Base-by-base conservation (phyloP, 23 tunicate species). In the Phallusia fumigata region DNA sequence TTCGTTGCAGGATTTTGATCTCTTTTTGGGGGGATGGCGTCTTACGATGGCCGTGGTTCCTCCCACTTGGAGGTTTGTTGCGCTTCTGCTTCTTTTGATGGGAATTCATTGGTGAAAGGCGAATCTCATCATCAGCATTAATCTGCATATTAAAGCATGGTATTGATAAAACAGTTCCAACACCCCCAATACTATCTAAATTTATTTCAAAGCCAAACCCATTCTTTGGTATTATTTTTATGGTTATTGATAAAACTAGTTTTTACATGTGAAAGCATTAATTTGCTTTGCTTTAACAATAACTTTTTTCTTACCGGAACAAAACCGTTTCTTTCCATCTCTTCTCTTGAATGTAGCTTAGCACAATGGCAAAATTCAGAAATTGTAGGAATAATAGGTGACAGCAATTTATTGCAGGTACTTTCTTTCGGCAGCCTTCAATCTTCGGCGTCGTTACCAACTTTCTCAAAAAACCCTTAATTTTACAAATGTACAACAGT, bases 1-100 rank as follows among this genome's bases (percentile, higher is more conserved):
- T 34, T 76, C 76, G 52, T 74, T 32, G 75, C 58, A 76, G 76
- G 52, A 76, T 76, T 76, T 84, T 84, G 53, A 35, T n/a, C 51
- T 84, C 87, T 28, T 76, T 76, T 32, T 84, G 75, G 35, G 87
- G 87, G 18, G 87, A 76, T 32, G 87, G 81, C 35, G 81, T 76
- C 51, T 76, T 81, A 65, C 65, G 75, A 53, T 58, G 69, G 69
- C 69, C 69, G 13, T 58, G 26, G 69, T 58, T 58, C 13, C 69
- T 58, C 69, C 69, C 69, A 58, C 69, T 58, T 58, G 69, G 69
- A 21, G 69, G 69, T 24, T 58, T 58, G 69, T 58, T 58, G 16
- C 69, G 69, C 13, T 58, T 58, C 26, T 58, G 69, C 69, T 58
- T 58, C 69, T 58, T 58, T 8, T 58, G 69, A 58, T 58, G 69